Conservation (phyloP, 2,113 vertebrate species). For the Chloebia gouldiae region DNA sequence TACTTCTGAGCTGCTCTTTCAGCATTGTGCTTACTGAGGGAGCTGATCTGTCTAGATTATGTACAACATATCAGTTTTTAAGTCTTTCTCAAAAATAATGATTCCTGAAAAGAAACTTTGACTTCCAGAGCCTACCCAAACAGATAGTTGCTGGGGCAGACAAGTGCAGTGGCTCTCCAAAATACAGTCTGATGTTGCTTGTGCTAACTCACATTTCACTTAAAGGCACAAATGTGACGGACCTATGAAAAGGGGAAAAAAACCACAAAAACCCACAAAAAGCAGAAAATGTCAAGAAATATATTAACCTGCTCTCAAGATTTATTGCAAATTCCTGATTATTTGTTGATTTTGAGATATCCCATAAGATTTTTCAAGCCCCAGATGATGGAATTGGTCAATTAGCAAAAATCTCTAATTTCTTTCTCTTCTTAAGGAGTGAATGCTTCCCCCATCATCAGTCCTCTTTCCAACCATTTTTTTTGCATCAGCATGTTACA, state of each 20-base stretch:
- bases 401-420: not conserved
- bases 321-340: not conserved
- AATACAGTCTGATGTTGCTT: rapidly evolving
- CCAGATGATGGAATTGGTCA: not conserved
- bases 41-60: not conserved
- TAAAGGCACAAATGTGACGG: not conserved
- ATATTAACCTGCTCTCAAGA: not conserved
- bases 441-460: rapidly evolving
- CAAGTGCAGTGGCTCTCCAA: not conserved
- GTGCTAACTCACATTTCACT: not conserved
- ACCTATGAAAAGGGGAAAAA: not conserved
- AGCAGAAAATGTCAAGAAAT: not conserved
- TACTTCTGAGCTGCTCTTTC: not conserved
- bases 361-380: not conserved
- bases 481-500: not conserved
- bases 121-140: not conserved
- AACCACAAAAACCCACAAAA: not conserved
- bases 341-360: not conserved
- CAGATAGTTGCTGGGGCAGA: not conserved
- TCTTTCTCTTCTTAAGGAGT: not conserved
- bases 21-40: not conserved
- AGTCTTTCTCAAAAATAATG: not conserved
- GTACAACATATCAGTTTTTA: not conserved
- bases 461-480: not conserved
- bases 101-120: not conserved